Base-by-base conservation (phyloP, 1,140 invertebrate genomes). In the Cryptotermes secundus region DNA sequence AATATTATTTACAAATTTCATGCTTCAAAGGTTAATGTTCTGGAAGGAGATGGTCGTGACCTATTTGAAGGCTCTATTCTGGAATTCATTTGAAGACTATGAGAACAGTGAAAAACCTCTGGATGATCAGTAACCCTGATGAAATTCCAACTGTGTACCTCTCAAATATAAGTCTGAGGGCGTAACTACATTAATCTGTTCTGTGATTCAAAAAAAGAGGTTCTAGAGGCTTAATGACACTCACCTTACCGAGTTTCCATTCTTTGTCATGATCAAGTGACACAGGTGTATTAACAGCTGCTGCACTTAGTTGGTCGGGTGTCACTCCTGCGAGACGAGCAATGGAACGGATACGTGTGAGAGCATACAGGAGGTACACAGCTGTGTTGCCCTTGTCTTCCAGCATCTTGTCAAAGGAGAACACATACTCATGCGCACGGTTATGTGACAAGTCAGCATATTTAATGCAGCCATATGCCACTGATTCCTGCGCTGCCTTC, bases 341-440 rank as follows among this genome's bases (percentile, higher is more conserved):
- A 87, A 99, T 99, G 0, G 96, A 98, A 85, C 94, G 92, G 86
- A 99, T 99, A 83, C 99, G 92, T 7, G 98, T 99, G 84, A 97
- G 94, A 24, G 97, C 97, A 90, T 99, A 99, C 9, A 99, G 90
- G 6, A 99, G 90, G 89, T 99, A 99, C 0, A 99, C 98, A 2
- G 99, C 99, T 10, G 99, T 99, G 88, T 99, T 99, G 3, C 99
- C 99, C 89, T 96, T 96, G 89, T 99, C 99, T 87, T 99, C 98
- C 49, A 99, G 91, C 99, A 99, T 99, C 93, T 96, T 98, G 88
- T 99, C 98, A 91, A 99, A 99, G 0, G 98, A 99, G 90, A 99
- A 99, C 16, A 99, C 93, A 88, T 99, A 99, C 89, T 99, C 98
- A 89, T 97, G 95, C 83, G 93, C 95, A 84, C 98, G 92, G 89